phyloP scores from a whole-genome alignment of 2,113 vertebrate genomes.

The Pterophyllum scalare region DNA sequence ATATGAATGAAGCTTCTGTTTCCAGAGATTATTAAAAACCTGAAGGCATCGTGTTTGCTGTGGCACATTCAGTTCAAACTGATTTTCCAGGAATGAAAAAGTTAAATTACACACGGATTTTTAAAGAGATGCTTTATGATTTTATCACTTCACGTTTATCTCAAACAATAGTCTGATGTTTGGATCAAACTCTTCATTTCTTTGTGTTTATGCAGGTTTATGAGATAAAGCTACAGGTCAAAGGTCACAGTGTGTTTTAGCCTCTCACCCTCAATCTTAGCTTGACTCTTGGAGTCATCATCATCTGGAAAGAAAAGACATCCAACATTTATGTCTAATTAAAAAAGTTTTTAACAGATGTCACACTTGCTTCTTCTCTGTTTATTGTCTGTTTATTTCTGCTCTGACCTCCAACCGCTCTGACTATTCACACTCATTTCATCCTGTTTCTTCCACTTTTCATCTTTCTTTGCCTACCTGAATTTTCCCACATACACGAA shows the following conservation, averaged over 20 bases:
- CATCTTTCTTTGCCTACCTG: not conserved
- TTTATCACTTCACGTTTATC: not conserved
- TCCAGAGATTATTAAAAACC: slow-evolving; percentile 22
- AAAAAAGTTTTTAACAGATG: slow-evolving; percentile 24
- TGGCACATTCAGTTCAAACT: not conserved
- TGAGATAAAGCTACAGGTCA: slow-evolving; percentile 20
- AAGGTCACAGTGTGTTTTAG: slow-evolving; percentile 53
- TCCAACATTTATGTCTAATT: slow-evolving; percentile 58
- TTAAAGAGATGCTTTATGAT: not conserved
- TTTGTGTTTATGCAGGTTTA: slow-evolving; percentile 63
- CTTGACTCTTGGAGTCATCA: slow-evolving; percentile 83
- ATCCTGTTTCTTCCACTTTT: not conserved
- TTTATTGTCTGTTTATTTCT: slow-evolving; percentile 6
- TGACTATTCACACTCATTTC: not conserved
- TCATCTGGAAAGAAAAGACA: slow-evolving; percentile 83
- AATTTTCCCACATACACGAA: not conserved
- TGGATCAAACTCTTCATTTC: not conserved
- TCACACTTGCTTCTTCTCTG: not conserved
- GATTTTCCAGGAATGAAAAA: not conserved
- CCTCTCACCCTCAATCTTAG: slow-evolving; percentile 82
- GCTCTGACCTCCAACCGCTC: not conserved
- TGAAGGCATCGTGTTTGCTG: not conserved
- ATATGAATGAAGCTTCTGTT: slow-evolving; percentile 49
- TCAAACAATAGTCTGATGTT: not conserved
- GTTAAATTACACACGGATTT: not conserved